Evolutionary conservation across 2,113 vertebrate species (phyloP).

Genomic region (Neotoma lepida): DNA sequence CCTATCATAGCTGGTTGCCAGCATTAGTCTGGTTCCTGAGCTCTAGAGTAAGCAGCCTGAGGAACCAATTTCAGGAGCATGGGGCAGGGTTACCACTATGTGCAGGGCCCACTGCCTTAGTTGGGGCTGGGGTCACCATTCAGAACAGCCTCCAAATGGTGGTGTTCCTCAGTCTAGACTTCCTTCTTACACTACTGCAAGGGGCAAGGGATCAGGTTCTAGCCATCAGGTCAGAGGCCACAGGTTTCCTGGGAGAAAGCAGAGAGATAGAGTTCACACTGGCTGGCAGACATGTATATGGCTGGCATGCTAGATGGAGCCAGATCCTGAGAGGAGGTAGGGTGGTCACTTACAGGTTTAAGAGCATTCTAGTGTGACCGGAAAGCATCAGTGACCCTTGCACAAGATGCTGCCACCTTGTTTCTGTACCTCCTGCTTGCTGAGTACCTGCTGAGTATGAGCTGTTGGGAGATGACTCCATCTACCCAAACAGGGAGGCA

Average conservation of each 20-base stretch:
- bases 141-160: not conserved
- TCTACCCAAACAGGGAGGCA: not conserved
- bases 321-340: not conserved
- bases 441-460: not conserved
- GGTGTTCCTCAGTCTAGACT: not conserved
- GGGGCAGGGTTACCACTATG: not conserved
- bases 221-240: not conserved
- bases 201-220: too few species aligned
- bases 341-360: not conserved
- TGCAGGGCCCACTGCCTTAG: not conserved
- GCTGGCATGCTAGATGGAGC: not conserved
- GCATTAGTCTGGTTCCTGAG: not conserved
- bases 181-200: not conserved
- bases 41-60: not conserved
- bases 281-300: not conserved
- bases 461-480: not conserved
- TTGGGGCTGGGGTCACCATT: not conserved
- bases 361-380: not conserved
- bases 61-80: not conserved
- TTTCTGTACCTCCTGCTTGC: not conserved
- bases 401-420: not conserved
- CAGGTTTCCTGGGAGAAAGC: not conserved
- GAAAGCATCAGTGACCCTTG: not conserved
- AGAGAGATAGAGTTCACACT: not conserved
- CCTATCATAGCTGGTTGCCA: not conserved